Evolutionary conservation across 2,113 vertebrate genomes (phyloP).

Genomic region (Gyps fulvus): DNA sequence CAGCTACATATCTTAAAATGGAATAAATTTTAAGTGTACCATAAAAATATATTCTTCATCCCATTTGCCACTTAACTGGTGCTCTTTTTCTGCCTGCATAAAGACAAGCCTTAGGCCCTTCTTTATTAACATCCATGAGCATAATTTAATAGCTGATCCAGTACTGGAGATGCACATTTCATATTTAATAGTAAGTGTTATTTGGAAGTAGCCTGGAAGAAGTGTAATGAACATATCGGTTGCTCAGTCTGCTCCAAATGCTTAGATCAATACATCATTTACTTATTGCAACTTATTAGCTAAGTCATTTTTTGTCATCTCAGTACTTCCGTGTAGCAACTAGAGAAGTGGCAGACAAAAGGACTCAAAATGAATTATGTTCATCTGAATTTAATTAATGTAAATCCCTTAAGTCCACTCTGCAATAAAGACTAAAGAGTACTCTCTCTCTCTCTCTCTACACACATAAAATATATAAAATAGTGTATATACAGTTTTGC

Average conservation of each 20-base stretch:
- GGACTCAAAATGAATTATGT: neutral
- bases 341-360: neutral
- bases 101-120: neutral
- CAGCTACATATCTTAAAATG: neutral
- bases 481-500: rapidly evolving
- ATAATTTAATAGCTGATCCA: neutral
- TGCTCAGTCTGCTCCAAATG: neutral
- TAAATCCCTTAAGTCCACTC: neutral
- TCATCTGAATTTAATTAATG: neutral
- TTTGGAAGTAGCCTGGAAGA: neutral
- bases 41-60: neutral
- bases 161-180: neutral
- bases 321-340: neutral
- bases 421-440: rapidly evolving
- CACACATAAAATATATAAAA: neutral
- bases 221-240: neutral
- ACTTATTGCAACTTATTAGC: neutral
- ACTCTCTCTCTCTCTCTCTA: no score
- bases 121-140: neutral
- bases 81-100: neutral
- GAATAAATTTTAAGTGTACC: neutral
- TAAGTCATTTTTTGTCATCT: neutral
- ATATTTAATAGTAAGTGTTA: neutral
- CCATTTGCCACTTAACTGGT: neutral
- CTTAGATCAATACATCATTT: neutral